Evolutionary conservation across 2,113 vertebrate species (phyloP), one percentile per base, ranked within the genome.

Genomic region (Lepisosteus osseus): DNA sequence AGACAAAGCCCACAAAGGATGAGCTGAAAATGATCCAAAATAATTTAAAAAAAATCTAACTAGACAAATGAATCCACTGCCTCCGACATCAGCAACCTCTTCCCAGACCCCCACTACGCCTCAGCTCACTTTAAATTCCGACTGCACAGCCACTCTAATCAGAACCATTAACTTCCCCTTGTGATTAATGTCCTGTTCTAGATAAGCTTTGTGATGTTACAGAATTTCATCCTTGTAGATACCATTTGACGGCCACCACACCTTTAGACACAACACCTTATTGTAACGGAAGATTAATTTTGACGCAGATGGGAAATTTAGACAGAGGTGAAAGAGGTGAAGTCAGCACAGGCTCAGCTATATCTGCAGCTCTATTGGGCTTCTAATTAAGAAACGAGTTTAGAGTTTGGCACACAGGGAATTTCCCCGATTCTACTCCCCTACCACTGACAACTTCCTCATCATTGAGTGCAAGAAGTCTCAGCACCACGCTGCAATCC

Each of bases 121-220:
- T 2, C 51, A 74, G 61, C 73, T 55, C 54, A 63, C 71, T 72
- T 74, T 70, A 77, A 72, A 77, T 80, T 74, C 76, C 66, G 61
- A 43, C 64, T 40, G 74, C 43, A 15, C 5, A 54, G 13, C 64
- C 61, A 67, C 68, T 73, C 76, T 75, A 45, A 80, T 79, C 75
- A 75, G 71, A 70, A 59, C 42, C 71, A 77, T 82, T 72, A 83
- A 61, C 71, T 72, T 67, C 47, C 72, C 57, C 44, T 67, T 59
- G 29, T 77, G 74, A 79, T 76, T 54, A 72, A 81, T 75, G 63
- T 15, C 64, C 68, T 54, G 17, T 42, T 65, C 51, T 15, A 14
- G 67, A n/a, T n/a, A 40, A 55, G 7, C 56, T 59, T 12, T 4
- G 3, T n/a, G 13, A 59, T 59, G 56, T 59, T n/a, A 59, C n/a